A percentile compares a stretch with the other conserved stretches of the same genome.
These are phyloP conservation scores for Ethmia dodecea DNA, from an alignment of 2,888 invertebrate genomes.

Conservation along the genomic window DNA sequence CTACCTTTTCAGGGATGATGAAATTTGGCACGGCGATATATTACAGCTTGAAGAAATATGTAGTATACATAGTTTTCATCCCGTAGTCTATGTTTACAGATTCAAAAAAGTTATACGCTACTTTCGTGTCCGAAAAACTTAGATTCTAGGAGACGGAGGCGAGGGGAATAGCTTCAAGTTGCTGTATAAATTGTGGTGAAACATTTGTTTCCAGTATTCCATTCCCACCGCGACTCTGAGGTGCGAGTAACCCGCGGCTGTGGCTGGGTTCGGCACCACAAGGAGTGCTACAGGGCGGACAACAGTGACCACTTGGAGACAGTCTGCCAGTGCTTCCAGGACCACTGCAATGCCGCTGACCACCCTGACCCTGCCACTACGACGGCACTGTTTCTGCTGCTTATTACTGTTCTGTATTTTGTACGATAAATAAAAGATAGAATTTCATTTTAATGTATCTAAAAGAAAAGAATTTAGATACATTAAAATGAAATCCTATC, in stretches of 20 bases:
- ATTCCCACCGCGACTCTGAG: slow-evolving; percentile 46
- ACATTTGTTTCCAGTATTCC: slow-evolving; percentile 50
- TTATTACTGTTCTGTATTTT: slow-evolving; percentile 31
- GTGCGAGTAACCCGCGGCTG: slow-evolving; percentile 80
- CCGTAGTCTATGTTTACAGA: too few species aligned
- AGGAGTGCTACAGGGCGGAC: slow-evolving; percentile 76
- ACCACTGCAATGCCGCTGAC: slow-evolving; percentile 76
- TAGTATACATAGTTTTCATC: too few species aligned
- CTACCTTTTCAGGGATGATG: too few species aligned
- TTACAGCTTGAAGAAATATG: too few species aligned
- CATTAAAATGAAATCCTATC: too few species aligned
- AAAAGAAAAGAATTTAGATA: too few species aligned
- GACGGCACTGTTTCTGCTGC: slow-evolving; percentile 30
- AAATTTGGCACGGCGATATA: too few species aligned
- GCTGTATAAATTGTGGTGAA: too few species aligned
- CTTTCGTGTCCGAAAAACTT: too few species aligned
- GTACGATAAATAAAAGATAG: slow-evolving; percentile 18
- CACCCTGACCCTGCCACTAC: slow-evolving; percentile 25
- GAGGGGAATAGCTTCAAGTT: too few species aligned
- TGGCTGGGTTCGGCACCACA: slow-evolving; percentile 74
- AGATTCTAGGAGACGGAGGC: too few species aligned
- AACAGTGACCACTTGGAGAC: slow-evolving; percentile 79
- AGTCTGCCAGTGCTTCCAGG: slow-evolving; percentile 79
- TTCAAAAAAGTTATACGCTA: too few species aligned
- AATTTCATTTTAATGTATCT: background rate